These are phyloP conservation scores for Datnioides undecimradiatus DNA, from an alignment of 2,113 vertebrate genomes.

Conservation along the genomic window DNA sequence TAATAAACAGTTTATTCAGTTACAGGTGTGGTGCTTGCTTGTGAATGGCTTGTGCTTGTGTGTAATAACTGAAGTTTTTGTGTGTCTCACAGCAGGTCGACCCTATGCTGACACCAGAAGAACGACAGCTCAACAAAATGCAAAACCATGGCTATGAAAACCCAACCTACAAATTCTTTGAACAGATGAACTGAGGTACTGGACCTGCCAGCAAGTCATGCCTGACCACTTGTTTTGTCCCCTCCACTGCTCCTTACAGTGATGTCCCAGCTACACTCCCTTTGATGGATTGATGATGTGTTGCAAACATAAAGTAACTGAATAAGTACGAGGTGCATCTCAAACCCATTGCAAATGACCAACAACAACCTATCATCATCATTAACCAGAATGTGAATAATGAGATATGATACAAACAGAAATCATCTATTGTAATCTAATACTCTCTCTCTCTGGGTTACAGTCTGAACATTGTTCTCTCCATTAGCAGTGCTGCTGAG, in stretches of 20 bases:
- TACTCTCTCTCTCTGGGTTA: slow-evolving; percentile 44
- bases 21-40: background rate
- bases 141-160: slow-evolving; percentile 90
- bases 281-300: slow-evolving; percentile 65
- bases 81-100: slow-evolving; percentile 83
- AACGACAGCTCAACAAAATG: slow-evolving; percentile 89
- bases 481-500: slow-evolving; percentile 50
- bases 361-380: slow-evolving; percentile 58
- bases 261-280: slow-evolving; percentile 56
- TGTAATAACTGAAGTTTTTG: slow-evolving; percentile 34
- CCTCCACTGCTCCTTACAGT: slow-evolving; percentile 31
- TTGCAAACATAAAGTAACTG: slow-evolving; percentile 58
- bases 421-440: slow-evolving; percentile 50
- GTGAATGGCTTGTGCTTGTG: background rate
- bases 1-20: background rate
- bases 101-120: slow-evolving; percentile 88
- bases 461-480: slow-evolving; percentile 38
- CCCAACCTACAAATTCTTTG: slow-evolving; percentile 90
- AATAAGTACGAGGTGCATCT: slow-evolving; percentile 46
- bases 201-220: slow-evolving; percentile 67
- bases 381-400: slow-evolving; percentile 72
- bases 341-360: slow-evolving; percentile 70
- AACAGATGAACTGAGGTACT: slow-evolving; percentile 87
- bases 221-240: slow-evolving; percentile 55
- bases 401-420: slow-evolving; percentile 44